Conservation (phyloP, 2,797 vertebrate genomes). For the Falco berigora region DNA sequence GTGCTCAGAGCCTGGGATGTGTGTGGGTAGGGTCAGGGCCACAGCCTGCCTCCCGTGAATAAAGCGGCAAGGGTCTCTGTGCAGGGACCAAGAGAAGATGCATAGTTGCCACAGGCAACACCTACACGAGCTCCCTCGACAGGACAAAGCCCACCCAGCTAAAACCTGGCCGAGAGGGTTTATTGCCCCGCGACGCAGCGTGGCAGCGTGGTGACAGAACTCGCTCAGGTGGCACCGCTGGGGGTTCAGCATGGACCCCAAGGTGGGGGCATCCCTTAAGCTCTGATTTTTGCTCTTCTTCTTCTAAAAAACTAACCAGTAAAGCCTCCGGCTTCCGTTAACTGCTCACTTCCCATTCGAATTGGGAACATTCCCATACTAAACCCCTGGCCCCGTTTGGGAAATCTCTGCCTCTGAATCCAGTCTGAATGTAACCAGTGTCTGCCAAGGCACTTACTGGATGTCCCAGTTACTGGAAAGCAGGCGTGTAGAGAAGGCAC, state of each 20-base stretch:
- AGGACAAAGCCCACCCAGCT: neutral
- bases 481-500: neutral
- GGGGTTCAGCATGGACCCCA: neutral
- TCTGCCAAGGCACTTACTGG: neutral
- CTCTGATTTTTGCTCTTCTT: neutral
- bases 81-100: neutral
- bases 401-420: neutral
- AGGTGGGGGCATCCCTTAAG: no score
- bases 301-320: neutral
- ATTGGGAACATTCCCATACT: no score
- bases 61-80: neutral
- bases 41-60: neutral
- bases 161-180: neutral
- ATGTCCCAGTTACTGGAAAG: neutral
- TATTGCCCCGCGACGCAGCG: neutral
- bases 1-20: neutral
- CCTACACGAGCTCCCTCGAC: neutral
- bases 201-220: neutral
- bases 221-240: fast-evolving
- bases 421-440: neutral
- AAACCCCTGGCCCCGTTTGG: neutral
- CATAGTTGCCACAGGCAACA: neutral
- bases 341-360: neutral
- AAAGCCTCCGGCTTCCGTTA: neutral
- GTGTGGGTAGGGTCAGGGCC: neutral